A percentile compares a stretch with the other conserved stretches of the same genome.
Evolutionary conservation across 2,888 invertebrate genomes (phyloP).

Genomic region (Pachymerium ferrugineum): DNA sequence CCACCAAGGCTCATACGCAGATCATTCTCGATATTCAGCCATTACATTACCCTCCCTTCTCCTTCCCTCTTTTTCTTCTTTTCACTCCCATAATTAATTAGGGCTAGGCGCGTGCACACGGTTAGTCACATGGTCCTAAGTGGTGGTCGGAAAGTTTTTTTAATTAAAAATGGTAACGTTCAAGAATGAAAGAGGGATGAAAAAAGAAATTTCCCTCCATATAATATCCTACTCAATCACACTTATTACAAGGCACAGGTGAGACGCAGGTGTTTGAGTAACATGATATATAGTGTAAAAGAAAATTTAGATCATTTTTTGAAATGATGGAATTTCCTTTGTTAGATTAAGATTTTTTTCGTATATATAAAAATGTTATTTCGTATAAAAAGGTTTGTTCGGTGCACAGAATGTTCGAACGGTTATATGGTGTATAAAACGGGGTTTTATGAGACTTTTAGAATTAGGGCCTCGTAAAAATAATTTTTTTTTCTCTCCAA

Average conservation of each 20-base stretch:
- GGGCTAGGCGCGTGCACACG: neutral
- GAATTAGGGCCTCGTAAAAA: no score
- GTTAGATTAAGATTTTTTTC: neutral
- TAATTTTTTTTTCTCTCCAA: no score
- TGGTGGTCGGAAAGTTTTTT: slow-evolving; percentile 13
- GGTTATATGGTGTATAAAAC: neutral
- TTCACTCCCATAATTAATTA: slow-evolving; percentile 9
- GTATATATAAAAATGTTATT: neutral
- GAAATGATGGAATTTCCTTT: neutral
- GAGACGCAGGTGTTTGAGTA: neutral
- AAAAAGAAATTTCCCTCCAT: neutral
- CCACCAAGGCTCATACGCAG: slow-evolving; percentile 9
- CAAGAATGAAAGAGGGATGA: neutral
- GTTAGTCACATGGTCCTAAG: slow-evolving; percentile 8
- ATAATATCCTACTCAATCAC: slow-evolving; percentile 8
- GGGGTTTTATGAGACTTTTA: neutral
- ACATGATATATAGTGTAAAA: neutral
- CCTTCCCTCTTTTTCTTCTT: neutral
- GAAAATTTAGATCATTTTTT: neutral
- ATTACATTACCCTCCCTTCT: neutral
- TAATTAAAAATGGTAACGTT: slow-evolving; percentile 3
- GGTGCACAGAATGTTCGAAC: neutral
- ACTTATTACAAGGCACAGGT: slow-evolving; percentile 3
- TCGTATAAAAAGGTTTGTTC: neutral
- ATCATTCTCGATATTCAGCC: slow-evolving; percentile 9